Conservation (phyloP, 1,140 invertebrate species). For the Aphelinus atriplicis region DNA sequence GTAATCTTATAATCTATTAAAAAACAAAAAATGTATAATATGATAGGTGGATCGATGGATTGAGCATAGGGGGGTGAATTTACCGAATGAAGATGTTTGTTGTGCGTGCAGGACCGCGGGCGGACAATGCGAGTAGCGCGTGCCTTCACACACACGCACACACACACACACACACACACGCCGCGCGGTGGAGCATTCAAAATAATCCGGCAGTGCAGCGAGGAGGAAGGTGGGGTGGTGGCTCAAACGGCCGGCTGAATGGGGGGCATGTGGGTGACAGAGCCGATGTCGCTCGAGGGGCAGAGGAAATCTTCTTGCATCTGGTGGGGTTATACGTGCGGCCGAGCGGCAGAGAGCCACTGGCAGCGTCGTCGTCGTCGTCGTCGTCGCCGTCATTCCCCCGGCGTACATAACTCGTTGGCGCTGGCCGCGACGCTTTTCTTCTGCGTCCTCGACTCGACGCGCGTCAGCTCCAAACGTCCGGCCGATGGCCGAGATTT, state of each 20-base stretch:
- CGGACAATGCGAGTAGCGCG: too few relatives aligned
- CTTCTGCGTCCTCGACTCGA: constrained; percentile 27
- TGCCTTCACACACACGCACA: too few relatives aligned
- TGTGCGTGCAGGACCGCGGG: too few relatives aligned
- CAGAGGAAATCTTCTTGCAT: constrained; percentile 19
- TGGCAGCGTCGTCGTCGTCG: not conserved
- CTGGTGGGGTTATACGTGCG: not conserved
- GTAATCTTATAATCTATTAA: too few relatives aligned
- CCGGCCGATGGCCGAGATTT: constrained; percentile 29
- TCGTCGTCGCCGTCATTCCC: not conserved
- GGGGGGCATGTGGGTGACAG: not conserved
- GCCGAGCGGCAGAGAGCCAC: not conserved
- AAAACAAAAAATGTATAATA: too few relatives aligned
- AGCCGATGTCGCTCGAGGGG: not conserved
- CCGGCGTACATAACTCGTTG: constrained; percentile 18
- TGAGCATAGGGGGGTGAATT: too few relatives aligned
- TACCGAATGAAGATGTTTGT: too few relatives aligned
- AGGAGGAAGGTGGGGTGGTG: not conserved
- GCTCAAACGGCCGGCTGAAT: too few relatives aligned
- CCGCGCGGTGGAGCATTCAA: not conserved
- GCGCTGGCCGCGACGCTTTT: constrained; percentile 9
- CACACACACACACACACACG: too few relatives aligned
- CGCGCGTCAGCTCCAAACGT: constrained; percentile 27
- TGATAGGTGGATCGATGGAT: too few relatives aligned
- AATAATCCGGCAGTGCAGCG: not conserved